A percentile compares a stretch with the other conserved stretches of the same genome.
phyloP scores from a whole-genome alignment of 64 coral and sea anemone species.

The Trachythela sp. region DNA sequence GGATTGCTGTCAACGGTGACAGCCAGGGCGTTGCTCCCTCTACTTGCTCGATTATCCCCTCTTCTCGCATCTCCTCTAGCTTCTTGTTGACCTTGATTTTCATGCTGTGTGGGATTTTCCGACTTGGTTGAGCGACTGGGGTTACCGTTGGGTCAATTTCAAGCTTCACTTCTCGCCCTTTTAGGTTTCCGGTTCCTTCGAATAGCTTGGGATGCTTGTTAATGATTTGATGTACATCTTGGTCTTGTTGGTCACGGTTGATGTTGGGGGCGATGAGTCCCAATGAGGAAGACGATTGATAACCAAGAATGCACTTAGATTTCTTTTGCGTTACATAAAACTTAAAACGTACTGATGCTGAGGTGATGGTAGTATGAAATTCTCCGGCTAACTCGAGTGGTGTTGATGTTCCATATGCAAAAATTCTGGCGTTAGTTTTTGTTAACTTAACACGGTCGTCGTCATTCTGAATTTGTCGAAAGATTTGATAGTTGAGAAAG shows the following conservation, averaged over 20 bases:
- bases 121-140: background rate
- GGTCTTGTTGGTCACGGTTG: background rate
- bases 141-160: background rate
- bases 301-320: background rate
- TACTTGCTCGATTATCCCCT: background rate
- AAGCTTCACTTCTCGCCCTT: constrained; percentile 7
- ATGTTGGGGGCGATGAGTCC: background rate
- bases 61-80: background rate
- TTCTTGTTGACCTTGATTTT: background rate
- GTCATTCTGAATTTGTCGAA: background rate
- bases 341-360: background rate
- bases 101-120: background rate
- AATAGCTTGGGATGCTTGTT: background rate
- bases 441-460: background rate
- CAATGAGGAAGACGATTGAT: background rate
- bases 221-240: background rate
- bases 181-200: background rate
- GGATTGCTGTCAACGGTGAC: background rate
- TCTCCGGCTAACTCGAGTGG: background rate
- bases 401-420: background rate
- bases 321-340: background rate
- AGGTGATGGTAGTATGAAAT: background rate
- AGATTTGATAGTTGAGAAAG: background rate
- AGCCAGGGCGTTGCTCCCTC: background rate
- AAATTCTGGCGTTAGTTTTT: no score